phyloP scores from a whole-genome alignment of 2,797 vertebrate genomes.

The Acanthurus tractus region DNA sequence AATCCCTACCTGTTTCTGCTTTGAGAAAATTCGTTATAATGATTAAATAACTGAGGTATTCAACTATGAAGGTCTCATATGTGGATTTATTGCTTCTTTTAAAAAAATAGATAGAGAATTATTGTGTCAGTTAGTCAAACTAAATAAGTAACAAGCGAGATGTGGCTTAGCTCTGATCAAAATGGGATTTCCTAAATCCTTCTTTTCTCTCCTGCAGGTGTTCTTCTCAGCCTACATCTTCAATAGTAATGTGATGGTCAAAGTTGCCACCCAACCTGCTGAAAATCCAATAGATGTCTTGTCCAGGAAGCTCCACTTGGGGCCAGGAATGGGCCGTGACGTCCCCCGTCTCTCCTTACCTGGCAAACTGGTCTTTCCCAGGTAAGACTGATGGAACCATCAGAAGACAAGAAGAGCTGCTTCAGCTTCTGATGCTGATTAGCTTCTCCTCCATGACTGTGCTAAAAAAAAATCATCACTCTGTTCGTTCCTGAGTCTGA shows the following conservation, averaged over 20 bases:
- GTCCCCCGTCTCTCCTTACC: conserved; percentile 97
- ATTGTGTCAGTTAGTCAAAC: not conserved
- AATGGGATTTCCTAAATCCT: not conserved
- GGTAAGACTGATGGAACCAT: conserved; percentile 79
- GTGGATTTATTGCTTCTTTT: not conserved
- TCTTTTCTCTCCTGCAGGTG: conserved; percentile 83
- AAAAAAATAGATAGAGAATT: not conserved
- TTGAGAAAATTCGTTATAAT: not conserved
- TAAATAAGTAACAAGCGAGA: not conserved
- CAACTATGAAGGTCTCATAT: not conserved
- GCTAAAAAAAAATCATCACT: not conserved
- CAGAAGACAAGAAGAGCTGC: no score
- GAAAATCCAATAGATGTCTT: conserved; percentile 98
- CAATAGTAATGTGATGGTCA: conserved; percentile 99
- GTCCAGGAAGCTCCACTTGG: conserved; percentile 97
- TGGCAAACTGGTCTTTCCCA: conserved; percentile 98
- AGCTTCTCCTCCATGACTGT: not conserved
- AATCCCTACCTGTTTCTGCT: not conserved
- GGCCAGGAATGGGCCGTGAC: conserved; percentile 95
- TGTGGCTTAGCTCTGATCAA: no score
- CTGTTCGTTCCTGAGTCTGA: not conserved
- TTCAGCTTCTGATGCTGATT: not conserved
- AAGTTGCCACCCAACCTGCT: conserved; percentile 98
- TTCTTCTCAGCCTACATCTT: conserved; percentile 99
- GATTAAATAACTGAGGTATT: not conserved